Percentiles rank a stretch among this genome's conserved stretches.
phyloP scores from a whole-genome alignment of 2,888 invertebrate species.

The Archips xylosteana region DNA sequence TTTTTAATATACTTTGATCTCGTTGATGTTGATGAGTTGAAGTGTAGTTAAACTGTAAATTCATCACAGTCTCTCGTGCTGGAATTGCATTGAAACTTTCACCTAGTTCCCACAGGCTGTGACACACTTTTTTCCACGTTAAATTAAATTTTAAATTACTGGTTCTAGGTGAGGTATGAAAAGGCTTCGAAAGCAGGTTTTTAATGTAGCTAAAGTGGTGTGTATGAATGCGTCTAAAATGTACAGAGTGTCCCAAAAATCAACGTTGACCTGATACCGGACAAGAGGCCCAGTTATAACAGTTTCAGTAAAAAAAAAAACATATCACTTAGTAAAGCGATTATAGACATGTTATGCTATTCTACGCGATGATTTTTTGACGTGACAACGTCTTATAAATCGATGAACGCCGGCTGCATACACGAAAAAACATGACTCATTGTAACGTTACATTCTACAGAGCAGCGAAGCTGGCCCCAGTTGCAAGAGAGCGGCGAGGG shows the following conservation, averaged over 20 bases:
- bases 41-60: neutral
- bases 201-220: neutral
- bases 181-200: neutral
- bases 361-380: no score
- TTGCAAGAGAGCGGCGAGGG: no score
- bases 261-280: neutral
- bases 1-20: no score
- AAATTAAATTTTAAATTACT: neutral
- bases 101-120: neutral
- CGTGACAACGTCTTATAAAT: no score
- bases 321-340: no score
- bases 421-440: no score
- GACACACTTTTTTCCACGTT: neutral
- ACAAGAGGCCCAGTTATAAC: neutral
- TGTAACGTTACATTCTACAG: no score
- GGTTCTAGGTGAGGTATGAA: neutral
- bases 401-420: no score
- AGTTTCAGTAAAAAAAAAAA: neutral
- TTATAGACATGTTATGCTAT: no score
- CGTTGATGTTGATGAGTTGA: no score
- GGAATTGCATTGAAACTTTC: slow-evolving; percentile 4
- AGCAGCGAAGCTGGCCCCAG: no score
- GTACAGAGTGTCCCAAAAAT: neutral
- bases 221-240: neutral
- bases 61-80: neutral